phyloP scores from a whole-genome alignment of 35 echinoderm and acorn worm genomes.

The Ophioderma brevispina region DNA sequence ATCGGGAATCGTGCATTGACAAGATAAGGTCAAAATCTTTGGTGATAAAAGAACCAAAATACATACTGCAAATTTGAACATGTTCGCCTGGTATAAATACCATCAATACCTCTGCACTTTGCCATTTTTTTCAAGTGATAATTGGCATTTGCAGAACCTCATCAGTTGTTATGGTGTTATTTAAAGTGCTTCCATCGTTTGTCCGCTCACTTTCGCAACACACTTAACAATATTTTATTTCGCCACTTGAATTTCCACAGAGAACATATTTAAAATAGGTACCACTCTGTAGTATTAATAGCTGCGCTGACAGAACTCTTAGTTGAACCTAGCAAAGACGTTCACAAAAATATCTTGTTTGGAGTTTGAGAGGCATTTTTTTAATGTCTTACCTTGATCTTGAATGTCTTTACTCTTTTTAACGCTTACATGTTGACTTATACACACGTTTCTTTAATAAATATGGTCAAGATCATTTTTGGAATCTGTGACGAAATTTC shows the following conservation, averaged over 20 bases:
- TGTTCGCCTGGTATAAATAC: background rate
- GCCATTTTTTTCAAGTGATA: background rate
- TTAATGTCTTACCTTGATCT: background rate
- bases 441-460: background rate
- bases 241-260: background rate
- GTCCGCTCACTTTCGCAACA: too few relatives aligned
- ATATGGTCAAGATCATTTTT: background rate
- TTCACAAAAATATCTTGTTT: background rate
- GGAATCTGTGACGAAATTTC: background rate
- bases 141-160: background rate
- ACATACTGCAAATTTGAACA: background rate
- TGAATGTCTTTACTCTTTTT: background rate
- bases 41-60: background rate
- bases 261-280: background rate
- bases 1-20: background rate
- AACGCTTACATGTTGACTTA: background rate
- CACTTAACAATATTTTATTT: too few relatives aligned
- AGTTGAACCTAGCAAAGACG: background rate
- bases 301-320: background rate
- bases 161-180: background rate
- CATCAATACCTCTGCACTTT: background rate
- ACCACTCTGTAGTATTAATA: background rate
- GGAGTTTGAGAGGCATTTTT: background rate
- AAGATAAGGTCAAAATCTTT: background rate
- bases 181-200: background rate